phyloP scores from a whole-genome alignment of 2,797 vertebrate species.

The Anguilla obscura region DNA sequence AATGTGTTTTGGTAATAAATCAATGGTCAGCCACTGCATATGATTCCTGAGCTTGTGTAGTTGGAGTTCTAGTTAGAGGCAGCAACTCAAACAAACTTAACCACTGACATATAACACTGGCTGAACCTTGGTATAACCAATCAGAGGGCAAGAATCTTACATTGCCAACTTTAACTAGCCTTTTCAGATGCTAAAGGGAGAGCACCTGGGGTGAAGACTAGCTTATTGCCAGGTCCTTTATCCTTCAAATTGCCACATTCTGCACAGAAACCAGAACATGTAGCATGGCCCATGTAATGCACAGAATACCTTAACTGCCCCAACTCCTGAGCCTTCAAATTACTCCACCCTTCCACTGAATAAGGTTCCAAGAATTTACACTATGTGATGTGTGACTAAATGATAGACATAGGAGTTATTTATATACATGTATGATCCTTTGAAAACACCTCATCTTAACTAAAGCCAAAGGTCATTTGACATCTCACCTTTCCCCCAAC shows the following conservation, averaged over 20 bases:
- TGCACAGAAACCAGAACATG: neutral
- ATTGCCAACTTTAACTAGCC: neutral
- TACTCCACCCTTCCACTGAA: neutral
- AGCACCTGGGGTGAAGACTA: neutral
- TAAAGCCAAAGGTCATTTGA: neutral
- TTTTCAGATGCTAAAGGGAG: neutral
- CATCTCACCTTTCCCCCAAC: conserved; percentile 94
- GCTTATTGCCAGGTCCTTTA: neutral
- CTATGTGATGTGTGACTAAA: neutral
- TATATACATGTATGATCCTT: neutral
- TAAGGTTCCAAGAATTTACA: neutral
- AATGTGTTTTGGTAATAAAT: neutral
- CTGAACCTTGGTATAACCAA: neutral
- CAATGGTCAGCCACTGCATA: neutral
- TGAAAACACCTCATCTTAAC: neutral
- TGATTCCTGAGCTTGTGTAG: neutral
- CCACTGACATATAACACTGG: neutral
- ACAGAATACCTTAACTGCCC: neutral
- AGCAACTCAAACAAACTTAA: neutral
- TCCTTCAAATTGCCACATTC: neutral
- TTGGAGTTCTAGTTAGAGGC: neutral
- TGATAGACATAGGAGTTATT: neutral
- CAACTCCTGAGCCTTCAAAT: neutral
- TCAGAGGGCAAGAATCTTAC: neutral
- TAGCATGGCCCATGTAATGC: neutral